A percentile compares a stretch with the other conserved stretches of the same genome.
Conservation (phyloP, 2,888 invertebrate genomes). For the Thera britannica region DNA sequence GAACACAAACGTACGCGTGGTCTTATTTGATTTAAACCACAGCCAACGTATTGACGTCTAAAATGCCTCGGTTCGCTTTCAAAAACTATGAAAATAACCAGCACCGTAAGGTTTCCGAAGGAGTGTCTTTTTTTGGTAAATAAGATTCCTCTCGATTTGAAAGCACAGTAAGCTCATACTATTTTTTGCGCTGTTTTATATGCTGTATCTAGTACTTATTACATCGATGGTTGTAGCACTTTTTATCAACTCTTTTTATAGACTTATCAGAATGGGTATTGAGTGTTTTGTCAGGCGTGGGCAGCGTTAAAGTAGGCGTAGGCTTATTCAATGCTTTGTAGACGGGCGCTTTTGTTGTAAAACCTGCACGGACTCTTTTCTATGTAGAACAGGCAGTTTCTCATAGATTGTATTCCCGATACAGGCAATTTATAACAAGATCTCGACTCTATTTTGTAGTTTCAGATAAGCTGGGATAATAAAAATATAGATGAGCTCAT, state of each 20-base stretch:
- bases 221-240: slow-evolving; percentile 52
- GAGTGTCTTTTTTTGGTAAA: no score
- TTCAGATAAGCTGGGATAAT: slow-evolving; percentile 35
- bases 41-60: no score
- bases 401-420: slow-evolving; percentile 66
- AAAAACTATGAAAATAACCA: no score
- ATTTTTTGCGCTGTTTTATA: no score
- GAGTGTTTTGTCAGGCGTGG: slow-evolving; percentile 71
- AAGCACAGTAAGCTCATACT: no score
- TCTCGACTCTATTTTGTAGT: slow-evolving; percentile 45
- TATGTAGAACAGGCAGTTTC: slow-evolving; percentile 67
- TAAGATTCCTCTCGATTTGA: no score
- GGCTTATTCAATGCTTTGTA: slow-evolving; percentile 74
- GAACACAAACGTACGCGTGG: no score
- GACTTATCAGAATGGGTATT: slow-evolving; percentile 67
- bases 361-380: slow-evolving; percentile 60
- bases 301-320: slow-evolving; percentile 67
- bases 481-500: slow-evolving; percentile 39
- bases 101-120: no score
- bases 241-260: slow-evolving; percentile 70
- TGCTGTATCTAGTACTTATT: slow-evolving; percentile 7
- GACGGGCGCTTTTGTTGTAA: slow-evolving; percentile 59
- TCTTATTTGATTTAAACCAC: no score
- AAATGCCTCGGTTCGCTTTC: no score
- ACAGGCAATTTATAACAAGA: slow-evolving; percentile 55